Base-by-base conservation (phyloP, 53 echinoderm and acorn worm genomes). In the Echinarachnius parma region DNA sequence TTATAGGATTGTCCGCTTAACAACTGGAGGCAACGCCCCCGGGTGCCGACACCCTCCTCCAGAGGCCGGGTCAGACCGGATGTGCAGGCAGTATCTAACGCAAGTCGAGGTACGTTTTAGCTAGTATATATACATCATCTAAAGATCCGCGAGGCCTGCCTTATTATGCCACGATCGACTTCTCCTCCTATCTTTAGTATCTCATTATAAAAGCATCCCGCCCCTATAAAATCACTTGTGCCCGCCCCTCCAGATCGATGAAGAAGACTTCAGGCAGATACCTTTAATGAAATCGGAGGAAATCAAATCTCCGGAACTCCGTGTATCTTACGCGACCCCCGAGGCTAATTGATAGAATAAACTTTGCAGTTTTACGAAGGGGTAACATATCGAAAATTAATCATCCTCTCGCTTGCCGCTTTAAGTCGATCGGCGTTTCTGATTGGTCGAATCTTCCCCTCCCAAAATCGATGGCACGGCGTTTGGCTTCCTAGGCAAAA, bases 231-330 rank as follows among this genome's bases (percentile, higher is more conserved):
- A 72, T 56, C 74, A 72, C 74, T 39, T 69, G 70, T 72, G 36
- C 74, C 74, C 56, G 42, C 74, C 74, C 57, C 55, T 72, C 74
- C 44, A 55, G 74, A 72, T 72, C 74, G 57, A 72, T 72, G 55
- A 72, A 56, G 35, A 26, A 56, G 35, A 26, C 74, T 72, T 25
- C 11, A 14, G 68, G 68, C 68, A 57, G 57, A 36, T 72, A 54
- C 28, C 25, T 45, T 36, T 72, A 56, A 54, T 45, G 24, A 72
- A 39, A 70, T 37, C 50, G 26, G 29, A 56, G 57, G 74, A 72
- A 72, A 55, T 56, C 46, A 72, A 50, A 56, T 56, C 74, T 55
- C 23, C 56, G 56, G 45, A 21, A 45, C 36, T 8, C 37, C 56
- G 55, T 56, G 37, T 72, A 35, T 72, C 55, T 72, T 72, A 56